Evolutionary conservation across 2,888 invertebrate genomes (phyloP).

Genomic region (Hemithea aestivaria): DNA sequence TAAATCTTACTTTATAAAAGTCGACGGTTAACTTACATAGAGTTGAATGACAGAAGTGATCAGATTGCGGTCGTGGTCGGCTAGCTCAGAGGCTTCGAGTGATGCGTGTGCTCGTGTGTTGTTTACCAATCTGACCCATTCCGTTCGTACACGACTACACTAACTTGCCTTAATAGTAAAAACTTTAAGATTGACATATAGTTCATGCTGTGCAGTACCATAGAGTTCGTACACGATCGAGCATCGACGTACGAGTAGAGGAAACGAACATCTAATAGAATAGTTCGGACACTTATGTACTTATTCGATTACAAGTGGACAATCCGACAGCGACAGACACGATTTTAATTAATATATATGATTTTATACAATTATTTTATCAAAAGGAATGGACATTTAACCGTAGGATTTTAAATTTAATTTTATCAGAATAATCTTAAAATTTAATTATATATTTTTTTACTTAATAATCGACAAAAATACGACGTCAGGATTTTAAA

Average conservation of each 20-base stretch:
- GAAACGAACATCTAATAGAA: slow-evolving; percentile 36
- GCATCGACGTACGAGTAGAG: slow-evolving; percentile 22
- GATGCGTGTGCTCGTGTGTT: slow-evolving; percentile 10
- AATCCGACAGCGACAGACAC: slow-evolving; percentile 57
- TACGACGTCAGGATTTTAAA: slow-evolving; percentile 24
- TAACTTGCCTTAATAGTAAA: slow-evolving; percentile 57
- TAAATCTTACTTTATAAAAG: slow-evolving; percentile 34
- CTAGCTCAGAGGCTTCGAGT: slow-evolving; percentile 2
- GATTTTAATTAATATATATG: slow-evolving; percentile 37
- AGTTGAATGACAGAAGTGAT: slow-evolving; percentile 48
- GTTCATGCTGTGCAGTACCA: slow-evolving; percentile 52
- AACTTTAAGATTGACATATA: slow-evolving; percentile 58
- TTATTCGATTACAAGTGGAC: slow-evolving; percentile 50
- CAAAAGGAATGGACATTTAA: slow-evolving; percentile 55
- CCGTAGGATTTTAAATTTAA: slow-evolving; percentile 42
- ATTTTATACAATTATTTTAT: slow-evolving; percentile 31
- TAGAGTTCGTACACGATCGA: slow-evolving; percentile 38
- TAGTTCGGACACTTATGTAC: slow-evolving; percentile 52
- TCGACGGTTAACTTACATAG: slow-evolving; percentile 46
- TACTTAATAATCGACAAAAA: slow-evolving; percentile 40
- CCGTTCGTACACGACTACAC: slow-evolving; percentile 48
- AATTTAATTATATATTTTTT: slow-evolving; percentile 41
- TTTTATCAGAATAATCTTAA: slow-evolving; percentile 41
- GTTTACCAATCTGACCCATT: slow-evolving; percentile 49
- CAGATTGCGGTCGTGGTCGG: slow-evolving; percentile 37